Evolutionary conservation across 2,888 invertebrate species (phyloP).

Genomic region (Amaurobius ferox): DNA sequence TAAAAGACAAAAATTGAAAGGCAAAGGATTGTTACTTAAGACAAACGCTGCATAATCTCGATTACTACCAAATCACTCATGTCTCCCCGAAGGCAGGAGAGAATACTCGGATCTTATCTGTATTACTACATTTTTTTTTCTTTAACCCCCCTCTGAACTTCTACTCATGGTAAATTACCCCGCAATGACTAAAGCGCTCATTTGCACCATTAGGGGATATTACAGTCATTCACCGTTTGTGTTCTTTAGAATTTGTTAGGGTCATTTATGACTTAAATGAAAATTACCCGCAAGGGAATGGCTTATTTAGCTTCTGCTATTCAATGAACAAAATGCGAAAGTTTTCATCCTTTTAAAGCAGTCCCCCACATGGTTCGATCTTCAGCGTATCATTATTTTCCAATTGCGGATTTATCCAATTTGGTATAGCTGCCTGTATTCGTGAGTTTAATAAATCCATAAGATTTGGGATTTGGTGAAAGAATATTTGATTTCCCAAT

Average conservation of each 20-base stretch:
- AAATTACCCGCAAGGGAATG: conserved; percentile 38
- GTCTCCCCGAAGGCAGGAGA: conserved; percentile 17
- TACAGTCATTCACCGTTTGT: conserved; percentile 41
- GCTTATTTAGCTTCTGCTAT: conserved; percentile 22
- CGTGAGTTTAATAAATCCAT: too few species aligned
- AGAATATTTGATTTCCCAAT: too few species aligned
- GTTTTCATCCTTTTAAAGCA: not conserved
- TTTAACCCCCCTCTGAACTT: not conserved
- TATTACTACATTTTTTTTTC: conserved; percentile 13
- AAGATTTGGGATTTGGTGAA: too few species aligned
- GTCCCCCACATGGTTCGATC: not conserved
- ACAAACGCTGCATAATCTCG: conserved; percentile 55
- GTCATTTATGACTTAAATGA: conserved; percentile 45
- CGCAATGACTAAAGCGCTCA: conserved; percentile 42
- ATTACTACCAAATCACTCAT: conserved; percentile 53
- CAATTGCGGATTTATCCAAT: too few species aligned
- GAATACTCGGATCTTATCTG: conserved; percentile 16
- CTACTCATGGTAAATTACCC: conserved; percentile 43
- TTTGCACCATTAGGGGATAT: conserved; percentile 50
- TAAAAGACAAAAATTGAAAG: too few species aligned
- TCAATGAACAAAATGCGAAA: not conserved
- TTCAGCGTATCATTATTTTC: not conserved
- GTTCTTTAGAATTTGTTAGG: conserved; percentile 36
- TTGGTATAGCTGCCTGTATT: too few species aligned
- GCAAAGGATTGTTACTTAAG: conserved; percentile 33